A percentile compares a stretch with the other conserved stretches of the same genome.
Conservation (phyloP, 2,888 invertebrate species). For the Darwinula stevensoni region DNA sequence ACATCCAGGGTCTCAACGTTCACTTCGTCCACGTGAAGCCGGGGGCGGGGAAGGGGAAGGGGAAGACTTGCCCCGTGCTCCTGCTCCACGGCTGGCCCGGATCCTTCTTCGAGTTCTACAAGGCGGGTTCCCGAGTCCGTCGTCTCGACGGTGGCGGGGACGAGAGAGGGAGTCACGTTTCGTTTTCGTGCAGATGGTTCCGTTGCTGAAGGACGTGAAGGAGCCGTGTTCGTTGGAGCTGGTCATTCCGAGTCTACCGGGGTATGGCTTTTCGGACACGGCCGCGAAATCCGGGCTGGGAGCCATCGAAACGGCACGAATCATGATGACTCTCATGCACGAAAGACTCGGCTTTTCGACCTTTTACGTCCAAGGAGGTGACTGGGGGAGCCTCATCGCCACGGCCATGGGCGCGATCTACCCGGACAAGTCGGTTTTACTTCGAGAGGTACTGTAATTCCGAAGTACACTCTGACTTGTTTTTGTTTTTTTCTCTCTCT, state of each 20-base stretch:
- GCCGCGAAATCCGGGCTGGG: conserved; percentile 30
- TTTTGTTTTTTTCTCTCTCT: too few relatives aligned
- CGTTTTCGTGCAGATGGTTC: too few relatives aligned
- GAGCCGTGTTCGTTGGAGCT: conserved; percentile 11
- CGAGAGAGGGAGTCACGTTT: too few relatives aligned
- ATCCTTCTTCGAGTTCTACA: conserved; percentile 45
- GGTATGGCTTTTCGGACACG: conserved; percentile 23
- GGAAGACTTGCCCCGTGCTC: conserved; percentile 26
- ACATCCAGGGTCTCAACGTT: conserved; percentile 39
- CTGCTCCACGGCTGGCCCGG: conserved; percentile 65
- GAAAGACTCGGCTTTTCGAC: conserved; percentile 29
- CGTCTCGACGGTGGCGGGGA: too few relatives aligned
- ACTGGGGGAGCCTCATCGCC: conserved; percentile 42
- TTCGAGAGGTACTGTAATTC: not conserved
- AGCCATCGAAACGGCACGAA: conserved; percentile 23
- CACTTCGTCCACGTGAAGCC: conserved; percentile 44
- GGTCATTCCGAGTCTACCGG: conserved; percentile 23
- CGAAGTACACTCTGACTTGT: not conserved
- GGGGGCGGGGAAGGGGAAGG: conserved; percentile 12
- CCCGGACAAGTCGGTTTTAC: conserved; percentile 20
- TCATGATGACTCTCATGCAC: conserved; percentile 37
- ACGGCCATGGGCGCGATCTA: conserved; percentile 29
- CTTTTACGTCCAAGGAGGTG: conserved; percentile 44
- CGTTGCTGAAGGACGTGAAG: conserved; percentile 20
- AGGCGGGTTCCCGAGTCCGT: too few relatives aligned